phyloP scores from a whole-genome alignment of 2,113 vertebrate species.

The Protomyctophum bolini region DNA sequence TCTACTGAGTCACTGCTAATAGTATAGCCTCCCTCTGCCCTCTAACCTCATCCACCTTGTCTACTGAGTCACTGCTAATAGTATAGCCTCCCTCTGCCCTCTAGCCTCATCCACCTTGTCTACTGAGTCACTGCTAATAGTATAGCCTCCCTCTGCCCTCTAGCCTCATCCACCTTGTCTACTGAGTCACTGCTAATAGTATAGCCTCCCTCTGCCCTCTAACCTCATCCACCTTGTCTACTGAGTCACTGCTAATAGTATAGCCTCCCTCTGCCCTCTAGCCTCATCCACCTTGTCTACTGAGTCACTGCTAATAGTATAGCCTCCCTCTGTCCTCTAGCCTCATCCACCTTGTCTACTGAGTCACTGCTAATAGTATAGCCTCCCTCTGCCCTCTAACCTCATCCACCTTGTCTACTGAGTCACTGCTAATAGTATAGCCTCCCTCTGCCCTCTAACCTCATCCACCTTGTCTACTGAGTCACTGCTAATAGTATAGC shows the following conservation, averaged over 20 bases:
- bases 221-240: background rate
- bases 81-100: too few species aligned
- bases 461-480: background rate
- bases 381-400: too few species aligned
- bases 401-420: background rate
- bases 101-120: background rate
- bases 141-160: too few species aligned
- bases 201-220: too few species aligned
- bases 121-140: conserved; percentile 23
- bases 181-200: conserved; percentile 21
- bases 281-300: background rate
- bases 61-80: conserved; percentile 21
- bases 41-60: background rate
- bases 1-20: conserved; percentile 15
- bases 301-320: conserved; percentile 22
- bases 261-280: too few species aligned
- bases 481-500: conserved; percentile 25
- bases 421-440: conserved; percentile 26
- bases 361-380: conserved; percentile 23
- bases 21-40: conserved; percentile 15
- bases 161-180: background rate
- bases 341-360: background rate
- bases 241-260: conserved; percentile 22
- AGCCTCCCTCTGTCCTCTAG: too few species aligned
- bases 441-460: too few species aligned